A percentile compares a stretch with the other conserved stretches of the same genome.
These are phyloP conservation scores for Drosophila anceps DNA, from an alignment of 2,888 invertebrate species.

Conservation along the genomic window DNA sequence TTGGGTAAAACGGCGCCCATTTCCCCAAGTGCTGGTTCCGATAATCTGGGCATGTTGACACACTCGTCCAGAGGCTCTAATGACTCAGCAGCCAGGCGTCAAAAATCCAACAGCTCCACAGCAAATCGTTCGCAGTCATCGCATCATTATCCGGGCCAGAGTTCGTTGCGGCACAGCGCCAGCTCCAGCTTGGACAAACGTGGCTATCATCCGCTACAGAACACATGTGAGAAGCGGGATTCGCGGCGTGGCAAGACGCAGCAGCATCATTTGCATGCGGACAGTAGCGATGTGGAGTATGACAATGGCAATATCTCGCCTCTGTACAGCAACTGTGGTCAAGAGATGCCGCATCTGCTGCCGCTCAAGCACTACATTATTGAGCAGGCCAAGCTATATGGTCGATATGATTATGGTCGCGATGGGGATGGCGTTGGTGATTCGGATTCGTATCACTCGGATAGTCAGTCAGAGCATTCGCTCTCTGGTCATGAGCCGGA, in stretches of 20 bases:
- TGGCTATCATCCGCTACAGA: conserved; percentile 57
- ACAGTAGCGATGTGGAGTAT: conserved; percentile 86
- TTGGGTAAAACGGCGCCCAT: conserved; percentile 70
- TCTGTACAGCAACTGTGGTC: conserved; percentile 91
- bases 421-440: conserved; percentile 86
- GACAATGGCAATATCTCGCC: conserved; percentile 88
- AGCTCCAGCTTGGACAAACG: conserved; percentile 82
- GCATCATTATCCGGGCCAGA: conserved; percentile 60
- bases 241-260: conserved; percentile 68
- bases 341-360: conserved; percentile 90
- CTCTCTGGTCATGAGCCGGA: conserved; percentile 91
- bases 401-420: conserved; percentile 88
- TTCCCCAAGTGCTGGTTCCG: conserved; percentile 79
- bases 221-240: conserved; percentile 71
- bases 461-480: conserved; percentile 89
- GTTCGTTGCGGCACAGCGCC: conserved; percentile 75
- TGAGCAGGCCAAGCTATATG: conserved; percentile 91
- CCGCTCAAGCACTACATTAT: conserved; percentile 95
- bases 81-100: conserved; percentile 71
- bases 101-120: conserved; percentile 70
- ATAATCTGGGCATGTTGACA: conserved; percentile 81
- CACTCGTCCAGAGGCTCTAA: conserved; percentile 83
- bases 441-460: conserved; percentile 92
- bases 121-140: conserved; percentile 68
- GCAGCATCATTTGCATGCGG: conserved; percentile 75